Conservation (phyloP, 2,113 vertebrate species). For the Lipophrys pholis region DNA sequence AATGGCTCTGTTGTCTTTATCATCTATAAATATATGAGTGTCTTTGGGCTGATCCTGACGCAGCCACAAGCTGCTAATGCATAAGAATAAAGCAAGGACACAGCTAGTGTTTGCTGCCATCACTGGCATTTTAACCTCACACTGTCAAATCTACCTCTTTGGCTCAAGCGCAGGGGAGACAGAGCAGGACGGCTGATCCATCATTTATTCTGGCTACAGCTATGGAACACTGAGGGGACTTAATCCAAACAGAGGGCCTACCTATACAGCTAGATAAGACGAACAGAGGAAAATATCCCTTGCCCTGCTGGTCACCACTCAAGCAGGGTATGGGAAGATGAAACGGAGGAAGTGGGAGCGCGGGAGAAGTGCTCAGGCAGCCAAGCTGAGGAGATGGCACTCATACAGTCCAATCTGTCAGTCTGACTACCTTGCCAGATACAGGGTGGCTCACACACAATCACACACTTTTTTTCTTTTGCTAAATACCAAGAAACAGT, state of each 20-base stretch:
- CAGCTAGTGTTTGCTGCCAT: constrained; percentile 17
- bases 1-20: constrained; percentile 16
- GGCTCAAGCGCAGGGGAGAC: constrained; percentile 17
- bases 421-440: constrained; percentile 80
- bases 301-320: constrained; percentile 55
- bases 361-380: constrained; percentile 56
- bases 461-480: constrained; percentile 53
- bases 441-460: constrained; percentile 69
- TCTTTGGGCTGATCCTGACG: constrained; percentile 12
- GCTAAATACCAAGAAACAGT: constrained; percentile 71
- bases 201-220: constrained; percentile 49
- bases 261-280: constrained; percentile 50
- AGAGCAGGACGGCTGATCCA: constrained; percentile 34
- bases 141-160: constrained; percentile 21
- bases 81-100: constrained; percentile 43
- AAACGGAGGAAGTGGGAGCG: constrained; percentile 46
- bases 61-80: constrained; percentile 38
- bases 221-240: constrained; percentile 60
- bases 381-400: constrained; percentile 77
- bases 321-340: constrained; percentile 52
- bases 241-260: constrained; percentile 48
- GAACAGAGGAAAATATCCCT: constrained; percentile 42
- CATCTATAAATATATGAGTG: constrained; percentile 15
- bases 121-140: constrained; percentile 47
- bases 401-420: constrained; percentile 80